Percentiles rank a stretch among this genome's conserved stretches.
Evolutionary conservation across 1,140 invertebrate species (phyloP).

Genomic region (Procambarus virginalis): DNA sequence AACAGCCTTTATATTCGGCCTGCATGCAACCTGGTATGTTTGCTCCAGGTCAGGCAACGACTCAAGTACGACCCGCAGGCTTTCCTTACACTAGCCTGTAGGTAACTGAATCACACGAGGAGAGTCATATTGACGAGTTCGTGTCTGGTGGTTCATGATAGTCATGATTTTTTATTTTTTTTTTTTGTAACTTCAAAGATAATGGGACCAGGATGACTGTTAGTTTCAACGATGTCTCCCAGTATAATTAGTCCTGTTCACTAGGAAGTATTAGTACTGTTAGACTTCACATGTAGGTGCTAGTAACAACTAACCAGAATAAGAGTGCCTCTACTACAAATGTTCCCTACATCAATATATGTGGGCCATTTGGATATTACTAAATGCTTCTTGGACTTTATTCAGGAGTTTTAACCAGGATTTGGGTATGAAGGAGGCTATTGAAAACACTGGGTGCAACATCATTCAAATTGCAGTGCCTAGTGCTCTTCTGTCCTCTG

Average conservation of each 20-base stretch:
- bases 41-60: slow-evolving; percentile 63
- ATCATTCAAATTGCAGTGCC: slow-evolving; percentile 28
- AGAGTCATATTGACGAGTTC: not conserved
- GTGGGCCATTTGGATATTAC: not conserved
- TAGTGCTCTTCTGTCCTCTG: slow-evolving; percentile 22
- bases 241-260: not conserved
- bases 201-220: slow-evolving; percentile 5
- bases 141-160: not conserved
- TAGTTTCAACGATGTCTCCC: not conserved
- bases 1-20: slow-evolving; percentile 69
- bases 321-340: slow-evolving; percentile 11
- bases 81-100: slow-evolving; percentile 70
- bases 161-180: not conserved
- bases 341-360: not conserved
- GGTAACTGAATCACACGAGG: not conserved
- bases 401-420: not conserved
- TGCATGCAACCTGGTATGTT: slow-evolving; percentile 70
- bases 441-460: slow-evolving; percentile 18
- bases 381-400: not conserved
- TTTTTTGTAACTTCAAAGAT: not conserved
- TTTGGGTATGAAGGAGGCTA: not conserved
- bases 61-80: slow-evolving; percentile 69
- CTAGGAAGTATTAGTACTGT: not conserved
- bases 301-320: slow-evolving; percentile 1
- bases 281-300: not conserved